Evolutionary conservation across 1,140 invertebrate genomes (phyloP).

Genomic region (Lasaia peninsularis): DNA sequence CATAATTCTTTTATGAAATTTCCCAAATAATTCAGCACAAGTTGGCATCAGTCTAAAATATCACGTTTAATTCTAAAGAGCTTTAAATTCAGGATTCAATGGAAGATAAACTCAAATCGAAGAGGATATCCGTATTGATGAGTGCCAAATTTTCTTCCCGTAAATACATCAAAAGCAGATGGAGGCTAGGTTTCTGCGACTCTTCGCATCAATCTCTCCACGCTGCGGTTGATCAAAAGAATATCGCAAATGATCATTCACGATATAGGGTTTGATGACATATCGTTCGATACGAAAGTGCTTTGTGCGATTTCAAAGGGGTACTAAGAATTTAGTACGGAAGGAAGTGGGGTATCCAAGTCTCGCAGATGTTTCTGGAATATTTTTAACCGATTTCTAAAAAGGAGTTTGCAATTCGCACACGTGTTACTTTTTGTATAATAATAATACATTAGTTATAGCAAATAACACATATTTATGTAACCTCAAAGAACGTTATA

Average conservation of each 20-base stretch:
- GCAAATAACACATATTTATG: too few relatives aligned
- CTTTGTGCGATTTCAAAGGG: conserved; percentile 24
- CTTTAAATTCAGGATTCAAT: neutral
- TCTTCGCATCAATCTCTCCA: conserved; percentile 52
- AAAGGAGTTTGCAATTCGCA: too few relatives aligned
- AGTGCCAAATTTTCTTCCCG: conserved; percentile 42
- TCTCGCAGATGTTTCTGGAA: neutral
- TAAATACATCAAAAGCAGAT: conserved; percentile 48
- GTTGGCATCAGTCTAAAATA: too few relatives aligned
- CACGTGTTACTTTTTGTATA: too few relatives aligned
- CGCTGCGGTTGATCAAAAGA: conserved; percentile 54
- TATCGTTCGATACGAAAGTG: conserved; percentile 37
- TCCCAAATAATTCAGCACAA: too few relatives aligned
- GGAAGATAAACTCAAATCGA: conserved; percentile 19
- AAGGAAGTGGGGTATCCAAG: conserved; percentile 5
- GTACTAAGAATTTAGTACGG: conserved; percentile 17
- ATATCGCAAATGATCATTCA: conserved; percentile 33
- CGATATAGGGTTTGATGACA: conserved; percentile 37
- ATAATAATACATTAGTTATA: too few relatives aligned
- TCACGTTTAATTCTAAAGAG: too few relatives aligned
- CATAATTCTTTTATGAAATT: too few relatives aligned
- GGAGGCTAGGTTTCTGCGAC: conserved; percentile 43
- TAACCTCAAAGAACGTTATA: too few relatives aligned
- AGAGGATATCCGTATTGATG: conserved; percentile 44
- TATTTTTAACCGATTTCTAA: neutral